These are phyloP conservation scores for Blastobasis lacticolella DNA, from an alignment of 2,888 invertebrate genomes.

Conservation along the genomic window DNA sequence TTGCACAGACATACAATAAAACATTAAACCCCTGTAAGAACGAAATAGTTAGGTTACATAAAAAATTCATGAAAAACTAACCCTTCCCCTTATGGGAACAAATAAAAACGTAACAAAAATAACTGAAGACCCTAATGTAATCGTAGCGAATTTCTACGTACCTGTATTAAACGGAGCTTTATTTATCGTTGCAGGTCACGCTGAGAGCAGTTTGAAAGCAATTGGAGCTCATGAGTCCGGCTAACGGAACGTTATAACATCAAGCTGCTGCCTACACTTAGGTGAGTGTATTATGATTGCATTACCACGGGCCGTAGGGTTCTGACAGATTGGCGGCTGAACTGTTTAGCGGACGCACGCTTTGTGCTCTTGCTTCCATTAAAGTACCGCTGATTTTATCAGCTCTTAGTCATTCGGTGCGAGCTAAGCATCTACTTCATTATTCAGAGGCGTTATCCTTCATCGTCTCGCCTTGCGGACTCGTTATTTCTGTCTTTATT, in stretches of 20 bases:
- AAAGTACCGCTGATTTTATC: background rate
- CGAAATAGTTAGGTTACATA: no score
- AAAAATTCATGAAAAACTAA: no score
- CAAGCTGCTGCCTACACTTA: constrained; percentile 52
- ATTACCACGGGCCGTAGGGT: constrained; percentile 1
- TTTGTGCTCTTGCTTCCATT: background rate
- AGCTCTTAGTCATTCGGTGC: background rate
- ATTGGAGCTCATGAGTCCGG: constrained; percentile 44
- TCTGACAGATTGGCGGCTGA: background rate
- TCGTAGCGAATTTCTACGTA: no score
- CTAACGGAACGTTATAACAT: constrained; percentile 54
- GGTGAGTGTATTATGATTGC: constrained; percentile 33
- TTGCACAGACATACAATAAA: no score
- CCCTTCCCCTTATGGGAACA: no score
- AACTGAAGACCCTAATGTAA: no score
- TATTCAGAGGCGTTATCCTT: no score
- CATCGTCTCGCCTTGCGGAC: no score
- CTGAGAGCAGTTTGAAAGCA: constrained; percentile 18
- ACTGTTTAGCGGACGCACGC: background rate
- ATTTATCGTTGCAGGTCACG: constrained; percentile 51
- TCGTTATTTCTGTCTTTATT: no score
- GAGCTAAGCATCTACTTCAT: background rate
- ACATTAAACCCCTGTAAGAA: no score
- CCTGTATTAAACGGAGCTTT: no score
- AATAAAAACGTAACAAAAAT: no score